These are phyloP conservation scores for Psilanteris sp. DNA, from an alignment of 1,140 invertebrate species.

Conservation along the genomic window DNA sequence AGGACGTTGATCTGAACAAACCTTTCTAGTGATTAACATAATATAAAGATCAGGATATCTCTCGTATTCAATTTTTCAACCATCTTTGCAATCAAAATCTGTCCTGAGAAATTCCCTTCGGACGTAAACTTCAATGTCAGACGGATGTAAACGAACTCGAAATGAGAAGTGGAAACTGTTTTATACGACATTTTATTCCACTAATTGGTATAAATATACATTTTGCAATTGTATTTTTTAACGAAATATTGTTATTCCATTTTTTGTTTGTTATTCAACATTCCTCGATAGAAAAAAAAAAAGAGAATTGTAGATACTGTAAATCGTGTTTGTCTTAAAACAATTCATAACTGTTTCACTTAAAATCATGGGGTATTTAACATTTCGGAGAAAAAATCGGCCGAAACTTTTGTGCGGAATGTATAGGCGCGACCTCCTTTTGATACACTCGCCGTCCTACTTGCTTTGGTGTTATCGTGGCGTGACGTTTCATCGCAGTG, in stretches of 20 bases:
- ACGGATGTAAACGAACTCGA: too few relatives aligned
- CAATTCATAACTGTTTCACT: not conserved
- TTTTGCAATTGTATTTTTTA: too few relatives aligned
- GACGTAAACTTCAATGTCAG: too few relatives aligned
- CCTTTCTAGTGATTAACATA: not conserved
- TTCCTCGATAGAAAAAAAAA: constrained; percentile 1
- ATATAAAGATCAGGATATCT: too few relatives aligned
- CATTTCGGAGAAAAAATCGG: constrained; percentile 36
- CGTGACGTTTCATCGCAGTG: constrained; percentile 43
- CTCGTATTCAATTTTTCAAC: too few relatives aligned
- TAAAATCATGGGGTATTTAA: constrained; percentile 17
- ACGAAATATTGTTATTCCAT: too few relatives aligned
- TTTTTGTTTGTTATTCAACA: too few relatives aligned
- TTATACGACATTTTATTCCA: too few relatives aligned
- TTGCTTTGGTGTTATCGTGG: constrained; percentile 46
- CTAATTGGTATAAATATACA: too few relatives aligned
- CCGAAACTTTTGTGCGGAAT: constrained; percentile 30
- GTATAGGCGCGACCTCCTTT: constrained; percentile 42
- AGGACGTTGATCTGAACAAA: not conserved
- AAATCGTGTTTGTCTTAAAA: constrained; percentile 12
- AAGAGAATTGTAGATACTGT: constrained; percentile 1
- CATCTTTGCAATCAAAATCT: too few relatives aligned
- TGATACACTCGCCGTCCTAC: constrained; percentile 42
- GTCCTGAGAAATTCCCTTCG: too few relatives aligned
- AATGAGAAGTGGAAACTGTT: too few relatives aligned